Conservation (phyloP, 2,797 vertebrate genomes). For the Sarcoramphus papa region DNA sequence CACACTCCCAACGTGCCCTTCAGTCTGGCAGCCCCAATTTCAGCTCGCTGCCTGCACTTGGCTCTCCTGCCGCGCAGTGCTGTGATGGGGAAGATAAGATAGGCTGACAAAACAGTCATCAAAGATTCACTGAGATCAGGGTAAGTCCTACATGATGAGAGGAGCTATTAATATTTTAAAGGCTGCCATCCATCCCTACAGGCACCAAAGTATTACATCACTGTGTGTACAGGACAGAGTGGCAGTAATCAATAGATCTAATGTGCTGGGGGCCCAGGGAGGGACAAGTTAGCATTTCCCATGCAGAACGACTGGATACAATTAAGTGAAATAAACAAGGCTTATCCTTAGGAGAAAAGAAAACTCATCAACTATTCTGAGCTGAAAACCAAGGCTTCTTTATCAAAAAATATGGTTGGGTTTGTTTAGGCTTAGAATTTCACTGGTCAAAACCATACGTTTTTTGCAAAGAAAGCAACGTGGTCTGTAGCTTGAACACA, state of each 20-base stretch:
- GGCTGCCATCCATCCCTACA: background rate
- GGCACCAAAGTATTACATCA: constrained; percentile 36
- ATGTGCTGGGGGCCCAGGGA: background rate
- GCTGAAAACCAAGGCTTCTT: background rate
- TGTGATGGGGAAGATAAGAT: background rate
- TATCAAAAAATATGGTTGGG: background rate
- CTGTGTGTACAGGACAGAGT: background rate
- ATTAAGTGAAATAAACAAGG: constrained; percentile 47
- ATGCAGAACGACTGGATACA: background rate
- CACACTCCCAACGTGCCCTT: background rate
- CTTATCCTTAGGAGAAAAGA: background rate
- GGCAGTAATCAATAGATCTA: constrained; percentile 38
- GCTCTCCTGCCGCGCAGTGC: background rate
- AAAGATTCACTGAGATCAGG: background rate
- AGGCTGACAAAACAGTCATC: background rate
- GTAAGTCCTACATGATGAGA: constrained; percentile 14
- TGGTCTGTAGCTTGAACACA: background rate
- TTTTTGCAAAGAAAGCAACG: background rate
- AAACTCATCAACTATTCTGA: background rate
- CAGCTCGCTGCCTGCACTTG: background rate
- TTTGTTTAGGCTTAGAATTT: constrained; percentile 15
- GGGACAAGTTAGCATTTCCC: background rate
- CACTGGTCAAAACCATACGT: background rate
- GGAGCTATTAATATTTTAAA: constrained; percentile 65
- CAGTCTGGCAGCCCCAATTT: background rate